Conservation (phyloP, 30 jellyfish, hydroid and myxozoan genomes). For the Aurelia aurita region DNA sequence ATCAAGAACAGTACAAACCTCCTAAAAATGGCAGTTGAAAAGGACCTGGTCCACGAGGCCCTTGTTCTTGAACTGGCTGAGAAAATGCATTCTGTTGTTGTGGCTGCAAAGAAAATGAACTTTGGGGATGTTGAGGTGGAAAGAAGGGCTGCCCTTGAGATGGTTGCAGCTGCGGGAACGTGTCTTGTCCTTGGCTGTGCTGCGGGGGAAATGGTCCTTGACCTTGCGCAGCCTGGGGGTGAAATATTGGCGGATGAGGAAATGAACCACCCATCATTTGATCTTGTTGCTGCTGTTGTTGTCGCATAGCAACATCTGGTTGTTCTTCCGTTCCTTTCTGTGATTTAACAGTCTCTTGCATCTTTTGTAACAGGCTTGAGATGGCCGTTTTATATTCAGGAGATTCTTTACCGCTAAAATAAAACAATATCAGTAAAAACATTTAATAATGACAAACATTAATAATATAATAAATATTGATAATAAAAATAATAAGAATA, state of each 20-base stretch:
- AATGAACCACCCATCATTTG: slow-evolving; percentile 7
- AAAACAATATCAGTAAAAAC: too few species aligned
- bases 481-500: too few species aligned
- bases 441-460: too few species aligned
- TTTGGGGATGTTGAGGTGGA: too few species aligned
- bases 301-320: background rate
- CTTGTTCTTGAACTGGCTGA: background rate
- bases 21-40: slow-evolving; percentile 42
- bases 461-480: too few species aligned
- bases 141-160: too few species aligned
- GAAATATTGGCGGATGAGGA: background rate
- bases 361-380: slow-evolving; percentile 40
- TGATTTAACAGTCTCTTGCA: slow-evolving; percentile 55
- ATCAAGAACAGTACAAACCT: slow-evolving; percentile 8
- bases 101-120: too few species aligned
- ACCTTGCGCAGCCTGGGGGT: background rate
- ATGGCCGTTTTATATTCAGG: slow-evolving; percentile 60
- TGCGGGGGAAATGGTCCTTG: background rate
- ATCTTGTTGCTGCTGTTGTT: slow-evolving; percentile 22
- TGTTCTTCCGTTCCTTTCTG: slow-evolving; percentile 32
- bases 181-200: background rate
- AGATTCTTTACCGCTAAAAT: slow-evolving; percentile 64
- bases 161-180: too few species aligned
- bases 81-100: background rate
- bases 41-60: background rate